phyloP scores from a whole-genome alignment of 2,888 invertebrate genomes.

The Perithous albicinctus region DNA sequence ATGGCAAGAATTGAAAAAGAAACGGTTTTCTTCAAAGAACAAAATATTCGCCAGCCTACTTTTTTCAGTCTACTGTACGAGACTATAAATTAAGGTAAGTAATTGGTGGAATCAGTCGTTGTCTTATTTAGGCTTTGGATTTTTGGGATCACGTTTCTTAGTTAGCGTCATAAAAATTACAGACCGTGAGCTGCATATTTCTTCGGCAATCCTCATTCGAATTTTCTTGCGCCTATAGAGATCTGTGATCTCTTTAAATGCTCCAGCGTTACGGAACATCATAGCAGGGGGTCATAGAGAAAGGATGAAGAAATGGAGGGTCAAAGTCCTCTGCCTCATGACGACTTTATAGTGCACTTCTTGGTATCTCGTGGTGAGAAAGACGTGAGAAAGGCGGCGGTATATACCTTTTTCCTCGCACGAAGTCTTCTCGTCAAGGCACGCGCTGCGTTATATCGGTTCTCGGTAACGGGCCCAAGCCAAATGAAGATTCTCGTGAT shows the following conservation, averaged over 20 bases:
- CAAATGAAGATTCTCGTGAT: conserved; percentile 63
- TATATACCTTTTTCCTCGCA: conserved; percentile 48
- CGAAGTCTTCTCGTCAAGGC: conserved; percentile 36
- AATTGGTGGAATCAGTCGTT: no score
- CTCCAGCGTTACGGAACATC: conserved; percentile 39
- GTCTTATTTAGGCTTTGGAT: background rate
- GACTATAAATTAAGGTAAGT: no score
- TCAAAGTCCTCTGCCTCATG: conserved; percentile 65
- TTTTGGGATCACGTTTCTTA: background rate
- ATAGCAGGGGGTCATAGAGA: conserved; percentile 28
- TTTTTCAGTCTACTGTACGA: no score
- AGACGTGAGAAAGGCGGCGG: conserved; percentile 45
- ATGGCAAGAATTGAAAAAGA: no score
- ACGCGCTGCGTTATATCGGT: conserved; percentile 70
- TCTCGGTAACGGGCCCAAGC: conserved; percentile 70
- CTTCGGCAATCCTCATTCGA: background rate
- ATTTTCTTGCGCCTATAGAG: background rate
- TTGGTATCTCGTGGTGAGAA: conserved; percentile 71
- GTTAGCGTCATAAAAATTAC: conserved; percentile 2
- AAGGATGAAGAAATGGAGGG: conserved; percentile 33
- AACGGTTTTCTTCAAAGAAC: no score
- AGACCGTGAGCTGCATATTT: background rate
- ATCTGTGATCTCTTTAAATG: conserved; percentile 62
- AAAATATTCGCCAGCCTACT: no score
- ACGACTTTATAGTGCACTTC: conserved; percentile 69